Base-by-base conservation (phyloP, 2,888 invertebrate genomes). In the Cephus runcator region DNA sequence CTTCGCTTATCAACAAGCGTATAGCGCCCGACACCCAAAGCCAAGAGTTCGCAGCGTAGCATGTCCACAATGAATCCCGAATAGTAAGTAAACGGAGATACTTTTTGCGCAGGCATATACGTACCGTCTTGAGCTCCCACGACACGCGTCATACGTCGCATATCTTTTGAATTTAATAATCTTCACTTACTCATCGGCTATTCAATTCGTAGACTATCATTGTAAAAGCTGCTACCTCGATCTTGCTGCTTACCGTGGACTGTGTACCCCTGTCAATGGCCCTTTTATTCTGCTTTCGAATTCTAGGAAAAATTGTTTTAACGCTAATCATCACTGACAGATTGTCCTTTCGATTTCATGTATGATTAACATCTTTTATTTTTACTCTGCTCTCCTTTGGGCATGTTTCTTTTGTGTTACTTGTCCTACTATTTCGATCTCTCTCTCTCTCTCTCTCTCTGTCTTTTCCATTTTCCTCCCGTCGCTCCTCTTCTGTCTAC, bases 61-160 rank as follows among this genome's bases (percentile, higher is more conserved):
- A 92, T 92, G 92, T 91, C 91, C 90, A 92, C 92, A 87, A 92
- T 92, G 92, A 92, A 92, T 90, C 92, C 92, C 82, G 92, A 92
- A 87, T 92, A 92, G 92, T 92, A 86, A 92, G 92, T 92, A 90
- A 87, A 88, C 83, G 75, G 1, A 23, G 56, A 77, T 75, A 73
- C 73, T 71, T 76, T 33, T 69, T 75, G 75, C 79, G 78, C 79
- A 81, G 80, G 75, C 74, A 79, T 73, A 76, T 79, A 77, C 76
- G 78, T 75, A 77, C 80, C 81, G 73, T 83, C 81, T 85, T 84
- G 84, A 71, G 1, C 34, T 56, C 23, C 23, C 56, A 56, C 56
- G 71, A 71, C 71, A 71, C 71, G 71, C 71, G 12, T 34, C 33
- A 23, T 71, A 3, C 34, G 71, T 71, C 71, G 12, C 71, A 71